A percentile compares a stretch with the other conserved stretches of the same genome.
These are phyloP conservation scores for Telmatochromis brichardi DNA, from an alignment of 2,113 vertebrate species.

Conservation along the genomic window DNA sequence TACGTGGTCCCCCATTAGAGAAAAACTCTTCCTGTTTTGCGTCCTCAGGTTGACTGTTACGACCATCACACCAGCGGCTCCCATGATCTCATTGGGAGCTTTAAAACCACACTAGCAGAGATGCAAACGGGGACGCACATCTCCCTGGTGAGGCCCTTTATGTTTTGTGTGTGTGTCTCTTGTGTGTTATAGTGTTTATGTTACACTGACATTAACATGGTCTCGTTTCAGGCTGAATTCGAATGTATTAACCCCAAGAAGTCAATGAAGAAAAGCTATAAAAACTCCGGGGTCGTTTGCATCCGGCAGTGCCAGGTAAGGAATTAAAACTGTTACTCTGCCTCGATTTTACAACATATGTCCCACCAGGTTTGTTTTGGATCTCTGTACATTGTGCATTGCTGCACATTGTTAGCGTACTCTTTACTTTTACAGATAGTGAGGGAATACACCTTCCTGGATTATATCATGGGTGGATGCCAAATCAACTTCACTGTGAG, in stretches of 20 bases:
- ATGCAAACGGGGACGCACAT: slow-evolving; percentile 76
- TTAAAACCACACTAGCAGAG: slow-evolving; percentile 79
- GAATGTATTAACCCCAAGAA: slow-evolving; percentile 88
- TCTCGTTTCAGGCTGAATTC: slow-evolving; percentile 78
- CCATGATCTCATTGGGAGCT: slow-evolving; percentile 86
- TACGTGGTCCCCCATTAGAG: neutral
- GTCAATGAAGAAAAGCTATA: slow-evolving; percentile 85
- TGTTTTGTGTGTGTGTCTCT: neutral
- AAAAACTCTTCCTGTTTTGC: neutral
- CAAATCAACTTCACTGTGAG: slow-evolving; percentile 96
- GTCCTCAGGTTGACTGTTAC: slow-evolving; percentile 84
- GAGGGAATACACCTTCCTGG: slow-evolving; percentile 88
- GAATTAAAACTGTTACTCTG: neutral
- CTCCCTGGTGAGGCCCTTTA: slow-evolving; percentile 74
- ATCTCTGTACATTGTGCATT: neutral
- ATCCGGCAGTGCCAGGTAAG: slow-evolving; percentile 86
- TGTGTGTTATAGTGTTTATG: neutral
- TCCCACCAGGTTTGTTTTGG: neutral
- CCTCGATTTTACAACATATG: neutral
- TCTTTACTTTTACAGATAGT: slow-evolving; percentile 68
- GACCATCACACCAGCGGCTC: slow-evolving; percentile 84
- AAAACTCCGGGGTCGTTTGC: slow-evolving; percentile 89
- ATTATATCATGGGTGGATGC: slow-evolving; percentile 97
- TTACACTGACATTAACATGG: neutral
- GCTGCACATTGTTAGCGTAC: neutral